phyloP scores from a whole-genome alignment of 2,888 invertebrate genomes.

The Mycalesis mineus region DNA sequence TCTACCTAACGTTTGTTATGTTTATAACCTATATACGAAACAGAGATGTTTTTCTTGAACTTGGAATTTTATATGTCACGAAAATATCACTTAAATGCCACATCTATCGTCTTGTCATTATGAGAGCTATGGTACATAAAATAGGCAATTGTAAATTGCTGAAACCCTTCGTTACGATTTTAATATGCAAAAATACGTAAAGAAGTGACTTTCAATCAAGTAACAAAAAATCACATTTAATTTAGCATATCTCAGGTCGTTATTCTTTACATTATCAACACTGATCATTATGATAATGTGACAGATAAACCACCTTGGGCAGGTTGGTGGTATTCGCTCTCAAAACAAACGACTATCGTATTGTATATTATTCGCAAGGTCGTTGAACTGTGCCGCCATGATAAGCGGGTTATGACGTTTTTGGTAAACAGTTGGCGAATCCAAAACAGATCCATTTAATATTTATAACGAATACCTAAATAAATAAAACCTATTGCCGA shows the following conservation, averaged over 20 bases:
- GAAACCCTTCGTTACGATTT: too few species aligned
- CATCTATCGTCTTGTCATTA: too few species aligned
- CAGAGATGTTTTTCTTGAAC: too few species aligned
- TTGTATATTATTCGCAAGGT: slow-evolving; percentile 26
- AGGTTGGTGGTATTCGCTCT: slow-evolving; percentile 19
- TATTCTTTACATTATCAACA: slow-evolving; percentile 17
- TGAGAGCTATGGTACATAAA: too few species aligned
- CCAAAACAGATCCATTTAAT: slow-evolving; percentile 22
- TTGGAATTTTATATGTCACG: too few species aligned
- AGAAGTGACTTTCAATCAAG: too few species aligned
- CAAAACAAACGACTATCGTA: slow-evolving; percentile 30
- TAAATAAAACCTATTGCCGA: not conserved
- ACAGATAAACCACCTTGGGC: slow-evolving; percentile 21
- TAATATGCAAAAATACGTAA: too few species aligned
- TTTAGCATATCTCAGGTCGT: not conserved
- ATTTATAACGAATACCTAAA: slow-evolving; percentile 20
- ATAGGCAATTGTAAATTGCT: too few species aligned
- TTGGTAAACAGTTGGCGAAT: slow-evolving; percentile 22
- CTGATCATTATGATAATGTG: slow-evolving; percentile 22
- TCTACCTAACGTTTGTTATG: too few species aligned
- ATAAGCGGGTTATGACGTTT: slow-evolving; percentile 21
- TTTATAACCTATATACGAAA: too few species aligned
- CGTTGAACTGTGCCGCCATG: slow-evolving; percentile 31
- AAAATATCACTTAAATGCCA: too few species aligned
- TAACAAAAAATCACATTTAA: too few species aligned